Percentiles rank a stretch among this genome's conserved stretches.
phyloP scores from a whole-genome alignment of 2,888 invertebrate genomes.

The Gari tellinella region DNA sequence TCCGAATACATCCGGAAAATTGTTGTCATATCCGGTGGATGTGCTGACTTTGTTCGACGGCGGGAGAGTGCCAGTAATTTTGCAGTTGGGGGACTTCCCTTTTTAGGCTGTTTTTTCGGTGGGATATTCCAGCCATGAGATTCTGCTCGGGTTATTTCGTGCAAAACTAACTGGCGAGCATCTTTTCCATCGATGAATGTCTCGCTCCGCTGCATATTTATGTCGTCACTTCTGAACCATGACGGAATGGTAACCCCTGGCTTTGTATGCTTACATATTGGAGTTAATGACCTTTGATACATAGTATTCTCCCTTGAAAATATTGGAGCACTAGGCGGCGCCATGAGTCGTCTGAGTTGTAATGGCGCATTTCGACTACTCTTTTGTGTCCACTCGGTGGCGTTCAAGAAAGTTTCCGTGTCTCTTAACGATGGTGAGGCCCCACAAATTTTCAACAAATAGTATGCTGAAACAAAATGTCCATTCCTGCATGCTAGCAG shows the following conservation, averaged over 20 bases:
- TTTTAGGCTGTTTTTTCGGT: conserved; percentile 43
- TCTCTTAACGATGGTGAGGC: conserved; percentile 79
- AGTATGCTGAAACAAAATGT: conserved; percentile 79
- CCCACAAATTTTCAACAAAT: conserved; percentile 73
- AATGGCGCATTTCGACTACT: conserved; percentile 52
- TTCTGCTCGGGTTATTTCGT: conserved; percentile 68
- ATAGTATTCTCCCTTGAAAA: conserved; percentile 74
- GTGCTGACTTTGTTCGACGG: conserved; percentile 54
- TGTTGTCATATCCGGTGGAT: conserved; percentile 71
- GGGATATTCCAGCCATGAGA: conserved; percentile 60
- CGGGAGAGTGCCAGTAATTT: conserved; percentile 71
- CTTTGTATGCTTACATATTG: conserved; percentile 68
- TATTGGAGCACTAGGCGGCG: conserved; percentile 60
- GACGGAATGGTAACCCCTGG: conserved; percentile 59
- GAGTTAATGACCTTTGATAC: conserved; percentile 70
- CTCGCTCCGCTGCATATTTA: conserved; percentile 61
- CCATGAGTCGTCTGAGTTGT: conserved; percentile 41
- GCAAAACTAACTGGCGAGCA: conserved; percentile 71
- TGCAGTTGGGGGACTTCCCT: conserved; percentile 73
- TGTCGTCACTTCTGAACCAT: conserved; percentile 64
- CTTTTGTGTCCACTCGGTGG: conserved; percentile 77
- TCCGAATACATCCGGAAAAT: conserved; percentile 80
- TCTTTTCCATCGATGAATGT: conserved; percentile 69
- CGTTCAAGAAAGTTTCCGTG: conserved; percentile 78
- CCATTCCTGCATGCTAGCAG: conserved; percentile 80